phyloP scores from a whole-genome alignment of 2,888 invertebrate species.

The Tenthredo amoena region DNA sequence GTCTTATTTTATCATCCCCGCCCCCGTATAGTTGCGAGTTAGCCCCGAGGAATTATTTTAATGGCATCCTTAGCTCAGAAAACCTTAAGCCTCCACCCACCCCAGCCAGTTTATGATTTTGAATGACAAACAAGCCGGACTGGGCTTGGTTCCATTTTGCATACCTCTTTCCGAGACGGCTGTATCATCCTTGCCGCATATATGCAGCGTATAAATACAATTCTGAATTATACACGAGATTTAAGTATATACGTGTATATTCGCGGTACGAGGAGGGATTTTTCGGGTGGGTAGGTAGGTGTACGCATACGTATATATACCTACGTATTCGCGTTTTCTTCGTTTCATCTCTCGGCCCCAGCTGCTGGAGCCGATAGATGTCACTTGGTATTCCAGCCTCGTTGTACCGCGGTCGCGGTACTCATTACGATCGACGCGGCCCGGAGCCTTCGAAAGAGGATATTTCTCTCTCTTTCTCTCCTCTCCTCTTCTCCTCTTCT shows the following conservation, averaged over 20 bases:
- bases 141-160: slow-evolving; percentile 52
- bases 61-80: slow-evolving; percentile 42
- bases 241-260: background rate
- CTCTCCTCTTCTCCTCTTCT: slow-evolving; percentile 16
- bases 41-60: slow-evolving; percentile 42
- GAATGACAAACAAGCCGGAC: slow-evolving; percentile 60
- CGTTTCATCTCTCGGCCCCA: slow-evolving; percentile 1
- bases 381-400: slow-evolving; percentile 43
- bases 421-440: slow-evolving; percentile 45
- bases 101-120: slow-evolving; percentile 51
- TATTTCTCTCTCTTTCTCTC: slow-evolving; percentile 24
- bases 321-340: slow-evolving; percentile 8
- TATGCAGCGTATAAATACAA: slow-evolving; percentile 17
- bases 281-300: background rate
- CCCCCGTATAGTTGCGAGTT: background rate
- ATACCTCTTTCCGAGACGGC: slow-evolving; percentile 17
- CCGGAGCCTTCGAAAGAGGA: slow-evolving; percentile 24
- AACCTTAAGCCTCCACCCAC: slow-evolving; percentile 43
- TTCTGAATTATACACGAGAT: background rate
- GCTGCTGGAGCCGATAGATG: slow-evolving; percentile 20
- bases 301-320: background rate
- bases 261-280: background rate
- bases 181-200: background rate
- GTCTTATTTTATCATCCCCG: background rate
- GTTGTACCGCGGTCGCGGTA: slow-evolving; percentile 26